Base-by-base conservation (phyloP, 2,888 invertebrate species). In the Meiosimyza platycephala region DNA sequence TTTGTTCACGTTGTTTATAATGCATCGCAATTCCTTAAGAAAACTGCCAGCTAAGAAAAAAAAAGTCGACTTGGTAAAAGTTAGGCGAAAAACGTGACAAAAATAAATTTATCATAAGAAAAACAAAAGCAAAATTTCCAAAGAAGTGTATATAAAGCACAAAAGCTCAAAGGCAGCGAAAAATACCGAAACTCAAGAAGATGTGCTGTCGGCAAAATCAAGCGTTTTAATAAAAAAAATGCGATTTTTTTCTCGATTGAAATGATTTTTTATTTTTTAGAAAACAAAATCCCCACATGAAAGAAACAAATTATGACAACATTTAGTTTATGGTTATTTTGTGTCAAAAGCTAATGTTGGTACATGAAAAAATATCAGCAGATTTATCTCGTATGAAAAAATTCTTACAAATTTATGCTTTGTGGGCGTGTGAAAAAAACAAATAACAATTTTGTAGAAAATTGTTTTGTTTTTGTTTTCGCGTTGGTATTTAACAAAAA, bases 331-430 rank as follows among this genome's bases (percentile, higher is more conserved):
- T 64, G 51, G 50, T 52, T 64, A 64, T 28, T 28, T 51, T 22
- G 64, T 64, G 18, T 57, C 57, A 57, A 57, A 22, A 28, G 16
- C 40, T 9, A 40, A 4, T 40, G 40, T 9, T 40, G 40, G 9
- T 40, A 40, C 40, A 40, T 40, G 40, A 7, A 40, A 6, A 40
- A 9, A 40, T 40, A 40, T 40, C 9, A 40, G 9, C 3, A 6
- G 9, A 40, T 40, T 40, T 40, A 9, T 40, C 40, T 40, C 12
- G 6, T 57, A 5, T 54, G 54, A 9, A 13, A 12, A 16, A 28
- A 28, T 28, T 51, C 28, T 51, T n/a, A 51, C 66, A 47, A 57
- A 57, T 67, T 67, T 57, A 67, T 67, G 55, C 40, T 47, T 67
- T 47, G 55, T 40, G 48, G 67, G 67, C 67, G 55, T 67, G 47